phyloP scores from a whole-genome alignment of 2,888 invertebrate genomes.

The Meteorus colon region DNA sequence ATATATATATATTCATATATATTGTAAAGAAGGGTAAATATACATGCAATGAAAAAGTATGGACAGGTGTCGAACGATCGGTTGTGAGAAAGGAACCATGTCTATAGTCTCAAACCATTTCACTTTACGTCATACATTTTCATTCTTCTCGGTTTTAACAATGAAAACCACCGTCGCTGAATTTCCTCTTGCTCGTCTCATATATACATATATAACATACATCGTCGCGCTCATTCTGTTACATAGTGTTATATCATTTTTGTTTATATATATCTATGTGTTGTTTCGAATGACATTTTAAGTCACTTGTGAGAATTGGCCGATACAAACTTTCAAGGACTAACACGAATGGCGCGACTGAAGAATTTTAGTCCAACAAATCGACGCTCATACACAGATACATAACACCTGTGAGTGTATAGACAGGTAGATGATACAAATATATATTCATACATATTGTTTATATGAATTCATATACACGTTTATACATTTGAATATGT shows the following conservation, averaged over 20 bases:
- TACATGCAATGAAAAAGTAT: conserved; percentile 36
- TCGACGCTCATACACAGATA: neutral
- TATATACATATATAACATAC: neutral
- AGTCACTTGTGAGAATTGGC: conserved; percentile 1
- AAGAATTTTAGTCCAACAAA: conserved; percentile 12
- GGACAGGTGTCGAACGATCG: conserved; percentile 52
- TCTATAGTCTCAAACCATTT: conserved; percentile 3
- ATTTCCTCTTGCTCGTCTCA: conserved; percentile 12
- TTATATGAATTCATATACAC: neutral
- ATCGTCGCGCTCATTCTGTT: too few relatives aligned
- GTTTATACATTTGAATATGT: conserved; percentile 6
- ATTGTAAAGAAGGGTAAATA: conserved; percentile 37
- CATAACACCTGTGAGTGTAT: neutral
- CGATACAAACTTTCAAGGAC: conserved; percentile 4
- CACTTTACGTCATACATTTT: neutral
- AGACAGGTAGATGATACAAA: neutral
- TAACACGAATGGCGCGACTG: neutral
- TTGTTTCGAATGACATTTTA: conserved; percentile 10
- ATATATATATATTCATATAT: too few relatives aligned
- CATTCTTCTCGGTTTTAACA: conserved; percentile 23
- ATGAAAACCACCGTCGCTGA: neutral
- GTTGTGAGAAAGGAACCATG: conserved; percentile 41
- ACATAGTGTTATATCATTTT: neutral
- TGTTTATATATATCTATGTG: neutral
- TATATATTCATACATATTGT: neutral